Conservation (phyloP, 2,888 invertebrate species). For the Limnephilus lunatus region DNA sequence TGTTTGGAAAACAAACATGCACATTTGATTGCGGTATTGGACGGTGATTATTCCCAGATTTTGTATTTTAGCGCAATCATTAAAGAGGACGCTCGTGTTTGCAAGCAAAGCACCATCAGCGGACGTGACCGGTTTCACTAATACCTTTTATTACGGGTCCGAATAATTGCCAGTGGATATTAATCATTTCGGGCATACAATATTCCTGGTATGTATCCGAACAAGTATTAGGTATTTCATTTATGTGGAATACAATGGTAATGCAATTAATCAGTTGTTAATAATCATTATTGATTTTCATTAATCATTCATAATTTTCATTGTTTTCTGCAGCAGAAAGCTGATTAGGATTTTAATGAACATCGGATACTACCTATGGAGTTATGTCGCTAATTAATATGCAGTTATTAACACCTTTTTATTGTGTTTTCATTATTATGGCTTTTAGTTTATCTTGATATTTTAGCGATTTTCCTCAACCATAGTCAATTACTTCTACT, state of each 20-base stretch:
- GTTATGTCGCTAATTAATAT: too few species aligned
- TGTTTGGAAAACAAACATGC: conserved; percentile 30
- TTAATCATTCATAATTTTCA: neutral
- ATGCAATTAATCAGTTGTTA: neutral
- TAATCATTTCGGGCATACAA: neutral
- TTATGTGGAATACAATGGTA: neutral
- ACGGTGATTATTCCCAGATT: conserved; percentile 40
- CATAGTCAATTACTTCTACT: too few species aligned
- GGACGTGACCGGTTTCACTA: conserved; percentile 19
- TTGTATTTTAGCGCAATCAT: conserved; percentile 44
- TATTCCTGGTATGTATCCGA: neutral
- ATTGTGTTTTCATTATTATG: too few species aligned
- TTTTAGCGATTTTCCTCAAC: too few species aligned
- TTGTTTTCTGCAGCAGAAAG: neutral
- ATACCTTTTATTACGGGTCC: neutral
- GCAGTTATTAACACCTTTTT: too few species aligned
- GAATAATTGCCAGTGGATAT: neutral
- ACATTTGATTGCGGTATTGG: conserved; percentile 43
- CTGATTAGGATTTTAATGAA: neutral
- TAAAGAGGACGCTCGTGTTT: neutral
- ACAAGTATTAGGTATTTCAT: neutral
- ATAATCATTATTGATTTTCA: too few species aligned
- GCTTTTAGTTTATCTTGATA: too few species aligned
- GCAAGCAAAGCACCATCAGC: conserved; percentile 30
- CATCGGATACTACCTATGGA: neutral